Evolutionary conservation across 1,140 invertebrate species (phyloP).

Genomic region (Chironomus tepperi): DNA sequence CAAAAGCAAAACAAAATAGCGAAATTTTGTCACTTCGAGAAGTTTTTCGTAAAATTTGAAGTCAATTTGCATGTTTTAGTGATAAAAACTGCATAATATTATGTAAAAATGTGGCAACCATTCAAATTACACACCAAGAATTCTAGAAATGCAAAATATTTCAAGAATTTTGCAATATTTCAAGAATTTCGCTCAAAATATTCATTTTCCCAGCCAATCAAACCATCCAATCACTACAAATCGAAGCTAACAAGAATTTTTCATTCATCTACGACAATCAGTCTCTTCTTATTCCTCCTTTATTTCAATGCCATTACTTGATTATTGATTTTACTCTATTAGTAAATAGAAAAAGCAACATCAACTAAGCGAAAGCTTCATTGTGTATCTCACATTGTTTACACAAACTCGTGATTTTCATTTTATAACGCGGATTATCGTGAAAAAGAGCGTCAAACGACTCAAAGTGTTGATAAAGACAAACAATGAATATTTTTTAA

Average conservation of each 20-base stretch:
- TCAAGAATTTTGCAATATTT: too few species aligned
- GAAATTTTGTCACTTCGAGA: too few species aligned
- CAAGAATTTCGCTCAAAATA: too few species aligned
- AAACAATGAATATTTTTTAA: background rate
- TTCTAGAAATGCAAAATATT: too few species aligned
- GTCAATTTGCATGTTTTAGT: too few species aligned
- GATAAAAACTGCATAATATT: too few species aligned
- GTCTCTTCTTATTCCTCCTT: background rate
- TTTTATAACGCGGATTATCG: background rate
- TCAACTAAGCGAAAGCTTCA: background rate
- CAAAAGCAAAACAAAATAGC: too few species aligned
- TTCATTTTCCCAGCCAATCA: too few species aligned
- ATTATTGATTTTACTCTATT: background rate
- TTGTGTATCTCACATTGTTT: background rate
- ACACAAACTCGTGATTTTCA: slow-evolving; percentile 16
- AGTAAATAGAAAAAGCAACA: background rate
- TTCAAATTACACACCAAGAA: background rate
- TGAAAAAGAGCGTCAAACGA: background rate
- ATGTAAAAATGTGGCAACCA: too few species aligned
- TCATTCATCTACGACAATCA: background rate
- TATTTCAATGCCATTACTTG: background rate
- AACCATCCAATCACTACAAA: background rate
- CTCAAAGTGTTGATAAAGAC: background rate
- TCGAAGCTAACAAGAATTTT: background rate
- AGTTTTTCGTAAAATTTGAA: too few species aligned